These are phyloP conservation scores for Caenorhabditis sp. DNA, from an alignment of 2,888 invertebrate genomes.

Conservation along the genomic window DNA sequence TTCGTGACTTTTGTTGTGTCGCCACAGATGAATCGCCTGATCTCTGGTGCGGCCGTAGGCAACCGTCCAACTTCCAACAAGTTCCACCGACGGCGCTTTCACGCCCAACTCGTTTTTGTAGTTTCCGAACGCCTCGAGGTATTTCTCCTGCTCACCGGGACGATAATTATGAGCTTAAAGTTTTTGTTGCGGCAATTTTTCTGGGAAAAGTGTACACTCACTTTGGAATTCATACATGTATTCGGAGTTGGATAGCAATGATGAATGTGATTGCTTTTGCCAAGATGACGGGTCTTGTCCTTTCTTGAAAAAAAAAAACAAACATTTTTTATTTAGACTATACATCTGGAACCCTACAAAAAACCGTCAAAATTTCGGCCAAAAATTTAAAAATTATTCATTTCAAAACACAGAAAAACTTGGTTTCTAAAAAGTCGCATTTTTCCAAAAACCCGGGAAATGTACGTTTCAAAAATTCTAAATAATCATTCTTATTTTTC, in stretches of 20 bases:
- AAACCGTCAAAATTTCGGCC: neutral
- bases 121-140: slow-evolving; percentile 61
- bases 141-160: slow-evolving; percentile 59
- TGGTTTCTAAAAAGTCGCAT: neutral
- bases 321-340: too few species aligned
- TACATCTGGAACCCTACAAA: neutral
- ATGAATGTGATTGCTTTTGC: slow-evolving; percentile 79
- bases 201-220: slow-evolving; percentile 59
- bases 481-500: too few species aligned
- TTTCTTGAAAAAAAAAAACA: slow-evolving; percentile 23
- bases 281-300: slow-evolving; percentile 60
- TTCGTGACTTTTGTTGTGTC: slow-evolving; percentile 85
- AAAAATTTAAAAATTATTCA: neutral
- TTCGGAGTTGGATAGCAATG: slow-evolving; percentile 94
- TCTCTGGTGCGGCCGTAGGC: slow-evolving; percentile 88
- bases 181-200: neutral
- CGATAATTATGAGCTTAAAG: slow-evolving; percentile 68
- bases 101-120: slow-evolving; percentile 53
- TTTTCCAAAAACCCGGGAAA: too few species aligned
- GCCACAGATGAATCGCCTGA: slow-evolving; percentile 93
- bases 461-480: too few species aligned
- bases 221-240: slow-evolving; percentile 90
- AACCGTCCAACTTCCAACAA: slow-evolving; percentile 95
- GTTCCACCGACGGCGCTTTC: slow-evolving; percentile 72
- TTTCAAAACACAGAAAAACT: neutral